These are phyloP conservation scores for Psephotus haematonotus DNA, from an alignment of 2,113 vertebrate genomes.

Conservation along the genomic window DNA sequence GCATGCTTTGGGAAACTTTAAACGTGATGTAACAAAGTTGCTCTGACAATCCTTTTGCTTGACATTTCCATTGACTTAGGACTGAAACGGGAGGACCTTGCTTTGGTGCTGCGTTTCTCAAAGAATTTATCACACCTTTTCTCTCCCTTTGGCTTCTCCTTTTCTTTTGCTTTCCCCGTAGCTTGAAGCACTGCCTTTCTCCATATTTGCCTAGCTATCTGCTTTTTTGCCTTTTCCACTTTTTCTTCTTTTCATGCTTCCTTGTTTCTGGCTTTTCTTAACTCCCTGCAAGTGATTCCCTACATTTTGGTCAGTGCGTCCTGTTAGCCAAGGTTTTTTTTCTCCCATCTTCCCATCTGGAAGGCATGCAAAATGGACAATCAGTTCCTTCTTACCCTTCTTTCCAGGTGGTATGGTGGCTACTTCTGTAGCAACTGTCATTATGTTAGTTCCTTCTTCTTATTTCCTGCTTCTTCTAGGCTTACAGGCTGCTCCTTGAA, in stretches of 20 bases:
- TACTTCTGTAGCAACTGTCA: not conserved
- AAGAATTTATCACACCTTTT: not conserved
- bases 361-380: not conserved
- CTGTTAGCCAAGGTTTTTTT: not conserved
- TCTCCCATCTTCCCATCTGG: not conserved
- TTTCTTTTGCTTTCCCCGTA: not conserved
- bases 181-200: not conserved
- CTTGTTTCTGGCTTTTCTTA: not conserved
- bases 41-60: not conserved
- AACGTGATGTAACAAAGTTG: not conserved
- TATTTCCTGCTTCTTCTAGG: not conserved
- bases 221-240: not conserved
- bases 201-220: not conserved
- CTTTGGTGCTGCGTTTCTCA: not conserved
- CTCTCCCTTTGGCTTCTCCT: not conserved
- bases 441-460: not conserved
- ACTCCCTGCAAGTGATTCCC: not conserved
- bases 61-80: not conserved
- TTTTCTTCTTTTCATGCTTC: not conserved
- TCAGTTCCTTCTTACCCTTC: not conserved
- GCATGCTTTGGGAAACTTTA: not conserved
- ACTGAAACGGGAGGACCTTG: not conserved
- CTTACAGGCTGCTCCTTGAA: not conserved
- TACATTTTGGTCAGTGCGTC: not conserved
- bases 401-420: not conserved